Percentiles rank a stretch among this genome's conserved stretches.
Conservation (phyloP, 2,888 invertebrate species). For the Plemyria rubiginata region DNA sequence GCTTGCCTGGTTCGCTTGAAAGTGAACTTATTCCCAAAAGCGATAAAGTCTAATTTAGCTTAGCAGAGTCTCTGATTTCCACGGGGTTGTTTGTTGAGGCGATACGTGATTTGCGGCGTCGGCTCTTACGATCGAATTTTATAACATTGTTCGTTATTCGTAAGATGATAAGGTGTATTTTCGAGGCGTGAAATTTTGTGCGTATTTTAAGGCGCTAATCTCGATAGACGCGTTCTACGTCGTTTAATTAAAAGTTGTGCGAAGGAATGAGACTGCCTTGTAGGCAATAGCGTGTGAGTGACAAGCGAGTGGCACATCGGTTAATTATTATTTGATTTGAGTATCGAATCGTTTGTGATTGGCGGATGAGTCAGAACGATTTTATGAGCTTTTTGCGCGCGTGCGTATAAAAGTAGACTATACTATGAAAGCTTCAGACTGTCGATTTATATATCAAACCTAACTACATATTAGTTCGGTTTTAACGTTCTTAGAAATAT, state of each 20-base stretch:
- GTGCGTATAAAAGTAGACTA: too few relatives aligned
- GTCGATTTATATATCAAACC: too few relatives aligned
- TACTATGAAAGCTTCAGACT: too few relatives aligned
- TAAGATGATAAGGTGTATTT: constrained; percentile 51
- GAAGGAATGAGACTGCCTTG: constrained; percentile 31
- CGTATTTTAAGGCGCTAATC: constrained; percentile 43
- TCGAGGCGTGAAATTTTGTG: constrained; percentile 48
- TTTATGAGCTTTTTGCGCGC: background rate
- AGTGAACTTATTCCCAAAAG: constrained; percentile 52
- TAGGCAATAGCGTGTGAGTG: constrained; percentile 17
- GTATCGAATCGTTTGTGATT: constrained; percentile 17
- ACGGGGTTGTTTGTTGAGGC: constrained; percentile 73
- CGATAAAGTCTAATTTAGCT: constrained; percentile 68
- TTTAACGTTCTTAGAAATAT: too few relatives aligned
- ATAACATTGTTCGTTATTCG: constrained; percentile 48
- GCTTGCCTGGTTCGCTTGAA: constrained; percentile 51
- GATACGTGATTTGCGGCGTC: constrained; percentile 78
- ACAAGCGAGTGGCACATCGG: constrained; percentile 30
- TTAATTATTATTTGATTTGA: constrained; percentile 18
- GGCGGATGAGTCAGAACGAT: background rate
- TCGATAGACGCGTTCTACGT: constrained; percentile 49
- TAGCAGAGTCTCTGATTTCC: constrained; percentile 59
- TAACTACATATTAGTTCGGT: too few relatives aligned
- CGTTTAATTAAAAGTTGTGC: constrained; percentile 69
- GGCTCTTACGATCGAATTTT: constrained; percentile 62